Base-by-base conservation (phyloP, 2,113 vertebrate genomes). In the Sinocyclocheilus maitianheensis region DNA sequence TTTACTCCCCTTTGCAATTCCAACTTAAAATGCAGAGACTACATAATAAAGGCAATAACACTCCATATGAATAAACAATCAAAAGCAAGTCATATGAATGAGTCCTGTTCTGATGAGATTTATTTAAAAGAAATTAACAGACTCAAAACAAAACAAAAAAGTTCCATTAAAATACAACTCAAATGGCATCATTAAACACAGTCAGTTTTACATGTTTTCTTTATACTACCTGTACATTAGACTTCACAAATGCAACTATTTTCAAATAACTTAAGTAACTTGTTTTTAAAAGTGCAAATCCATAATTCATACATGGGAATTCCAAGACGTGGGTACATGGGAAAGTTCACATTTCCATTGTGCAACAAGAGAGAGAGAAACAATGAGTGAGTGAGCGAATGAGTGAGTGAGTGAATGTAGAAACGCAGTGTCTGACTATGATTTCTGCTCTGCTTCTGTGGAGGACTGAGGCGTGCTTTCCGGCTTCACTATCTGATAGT, bases 401-500 rank as follows among this genome's bases (percentile, higher is more conserved):
- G 30, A 51, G 24, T 12, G 86, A 76, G 83, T 4, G 71, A 69
- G 55, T 13, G 12, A 51, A 3, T 72, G 65, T 30, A 63, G 26
- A 84, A 58, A 85, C 3, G 24, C 34, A 84, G 55, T 46, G 37
- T 43, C 9, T 11, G 67, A 98, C 96, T 99, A 99, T 80, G 98
- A 99, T 94, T 99, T 99, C 93, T 99, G 98, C 90, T 99, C 98
- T 1, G 97, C 96, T 63, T 95, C 96, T 67, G 96, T 93, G 14
- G 96, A 92, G 12, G 95, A 93, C 95, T 97, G 96, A 72, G 97
- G 94, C n/a, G 95, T 94, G 76, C 96, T 97, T 90, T 99, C 98
- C 0, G 98, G 98, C 92, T 99, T 99, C 93, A 98, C 92, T 90
- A 99, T 99, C 96, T 99, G 98, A 88, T 99, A 99, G 0, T 97